phyloP scores from a whole-genome alignment of 2,888 invertebrate species.

The Aethes cnicana region DNA sequence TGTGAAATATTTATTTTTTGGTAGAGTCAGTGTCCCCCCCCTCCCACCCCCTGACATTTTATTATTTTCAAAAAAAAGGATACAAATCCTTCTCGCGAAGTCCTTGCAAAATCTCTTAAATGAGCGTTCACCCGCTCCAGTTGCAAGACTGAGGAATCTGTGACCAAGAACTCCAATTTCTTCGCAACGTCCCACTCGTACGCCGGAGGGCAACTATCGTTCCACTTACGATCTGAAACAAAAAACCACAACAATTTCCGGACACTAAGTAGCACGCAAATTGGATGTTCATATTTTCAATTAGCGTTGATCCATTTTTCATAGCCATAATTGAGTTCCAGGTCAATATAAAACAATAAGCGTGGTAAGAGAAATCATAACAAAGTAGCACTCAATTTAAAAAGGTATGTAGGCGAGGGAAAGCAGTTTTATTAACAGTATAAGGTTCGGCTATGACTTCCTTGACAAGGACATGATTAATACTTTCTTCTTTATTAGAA shows the following conservation, averaged over 20 bases:
- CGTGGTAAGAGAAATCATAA: constrained; percentile 45
- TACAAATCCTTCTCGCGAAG: constrained; percentile 58
- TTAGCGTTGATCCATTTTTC: not conserved
- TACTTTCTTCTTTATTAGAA: no score
- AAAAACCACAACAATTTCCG: not conserved
- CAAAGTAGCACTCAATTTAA: constrained; percentile 45
- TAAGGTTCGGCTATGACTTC: constrained; percentile 49
- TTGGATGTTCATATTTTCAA: not conserved
- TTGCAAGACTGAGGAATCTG: constrained; percentile 46
- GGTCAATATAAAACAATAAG: constrained; percentile 38
- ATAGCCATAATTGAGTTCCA: not conserved
- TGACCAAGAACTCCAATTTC: constrained; percentile 52
- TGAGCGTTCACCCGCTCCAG: constrained; percentile 48
- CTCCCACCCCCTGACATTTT: not conserved
- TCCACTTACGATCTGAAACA: constrained; percentile 48
- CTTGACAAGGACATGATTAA: no score
- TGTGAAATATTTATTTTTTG: no score
- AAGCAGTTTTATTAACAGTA: constrained; percentile 52
- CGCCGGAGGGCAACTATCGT: constrained; percentile 44
- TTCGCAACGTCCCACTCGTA: constrained; percentile 53
- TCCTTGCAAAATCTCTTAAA: constrained; percentile 51
- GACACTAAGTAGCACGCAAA: not conserved
- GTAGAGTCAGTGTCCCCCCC: no score
- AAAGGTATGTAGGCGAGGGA: constrained; percentile 64
- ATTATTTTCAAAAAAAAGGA: constrained; percentile 52